phyloP scores from a whole-genome alignment of 92 coral and sea anemone species.

The Metridium senile region DNA sequence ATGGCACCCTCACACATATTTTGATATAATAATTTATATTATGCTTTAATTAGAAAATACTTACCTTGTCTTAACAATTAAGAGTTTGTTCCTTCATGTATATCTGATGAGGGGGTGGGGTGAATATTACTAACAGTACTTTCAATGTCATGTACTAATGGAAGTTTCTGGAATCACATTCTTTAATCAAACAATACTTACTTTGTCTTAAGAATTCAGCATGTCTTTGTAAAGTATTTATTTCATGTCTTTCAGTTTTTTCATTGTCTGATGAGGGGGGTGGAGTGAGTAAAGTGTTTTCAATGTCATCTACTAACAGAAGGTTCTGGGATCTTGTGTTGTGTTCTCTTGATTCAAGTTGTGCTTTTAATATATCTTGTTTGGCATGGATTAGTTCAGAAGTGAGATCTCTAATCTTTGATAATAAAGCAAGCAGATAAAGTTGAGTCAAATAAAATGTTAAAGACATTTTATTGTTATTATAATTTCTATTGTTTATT shows the following conservation, averaged over 20 bases:
- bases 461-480: no score
- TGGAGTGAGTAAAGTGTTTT: slow-evolving; percentile 15
- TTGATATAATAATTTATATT: no score
- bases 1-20: no score
- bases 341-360: not conserved
- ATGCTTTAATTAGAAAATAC: no score
- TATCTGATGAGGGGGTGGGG: no score
- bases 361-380: slow-evolving; percentile 4
- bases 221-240: not conserved
- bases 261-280: slow-evolving; percentile 20
- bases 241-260: not conserved
- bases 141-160: no score
- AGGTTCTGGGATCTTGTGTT: not conserved
- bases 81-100: no score
- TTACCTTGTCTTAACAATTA: no score
- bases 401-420: slow-evolving; percentile 14
- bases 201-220: slow-evolving; percentile 17
- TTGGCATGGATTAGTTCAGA: slow-evolving; percentile 12
- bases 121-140: no score
- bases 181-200: not conserved
- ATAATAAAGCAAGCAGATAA: not conserved
- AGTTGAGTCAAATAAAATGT: no score
- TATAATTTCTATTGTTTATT: no score
- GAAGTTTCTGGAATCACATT: not conserved
- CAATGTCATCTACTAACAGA: not conserved